Conservation (phyloP, 2,888 invertebrate species). For the Campoplex nolae region DNA sequence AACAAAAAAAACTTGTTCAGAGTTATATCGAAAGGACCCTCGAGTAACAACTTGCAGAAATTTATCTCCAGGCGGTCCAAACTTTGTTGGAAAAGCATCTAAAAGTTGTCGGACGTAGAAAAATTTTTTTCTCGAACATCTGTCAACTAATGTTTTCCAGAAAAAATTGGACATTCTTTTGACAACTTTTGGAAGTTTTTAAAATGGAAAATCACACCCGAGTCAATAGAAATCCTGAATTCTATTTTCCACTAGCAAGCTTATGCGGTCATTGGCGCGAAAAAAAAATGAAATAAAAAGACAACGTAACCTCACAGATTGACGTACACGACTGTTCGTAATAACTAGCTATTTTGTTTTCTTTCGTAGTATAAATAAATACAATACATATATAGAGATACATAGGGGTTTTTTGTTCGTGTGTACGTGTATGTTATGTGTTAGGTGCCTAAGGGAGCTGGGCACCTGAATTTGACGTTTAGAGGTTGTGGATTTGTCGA, state of each 20-base stretch:
- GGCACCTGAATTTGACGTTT: constrained; percentile 67
- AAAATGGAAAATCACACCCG: neutral
- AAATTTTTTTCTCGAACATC: neutral
- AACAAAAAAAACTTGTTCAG: neutral
- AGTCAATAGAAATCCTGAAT: neutral
- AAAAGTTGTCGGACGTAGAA: neutral
- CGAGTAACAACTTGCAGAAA: neutral
- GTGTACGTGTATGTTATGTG: constrained; percentile 40
- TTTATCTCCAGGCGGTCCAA: neutral
- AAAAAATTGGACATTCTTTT: neutral
- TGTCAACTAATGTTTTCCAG: neutral
- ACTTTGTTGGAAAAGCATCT: neutral
- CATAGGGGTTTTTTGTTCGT: constrained; percentile 50
- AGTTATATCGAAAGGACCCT: neutral
- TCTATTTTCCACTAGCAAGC: neutral
- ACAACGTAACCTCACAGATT: constrained; percentile 75
- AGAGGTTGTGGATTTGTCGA: constrained; percentile 49
- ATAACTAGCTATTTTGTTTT: constrained; percentile 67
- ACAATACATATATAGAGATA: constrained; percentile 77
- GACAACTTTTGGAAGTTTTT: neutral
- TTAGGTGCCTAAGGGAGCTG: constrained; percentile 67
- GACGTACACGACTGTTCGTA: constrained; percentile 74
- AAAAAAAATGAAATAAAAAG: constrained; percentile 27
- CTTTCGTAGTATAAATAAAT: constrained; percentile 80
- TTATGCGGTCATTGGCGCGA: neutral